Conservation (phyloP, 2,797 vertebrate genomes). For the Decapterus maruadsi region DNA sequence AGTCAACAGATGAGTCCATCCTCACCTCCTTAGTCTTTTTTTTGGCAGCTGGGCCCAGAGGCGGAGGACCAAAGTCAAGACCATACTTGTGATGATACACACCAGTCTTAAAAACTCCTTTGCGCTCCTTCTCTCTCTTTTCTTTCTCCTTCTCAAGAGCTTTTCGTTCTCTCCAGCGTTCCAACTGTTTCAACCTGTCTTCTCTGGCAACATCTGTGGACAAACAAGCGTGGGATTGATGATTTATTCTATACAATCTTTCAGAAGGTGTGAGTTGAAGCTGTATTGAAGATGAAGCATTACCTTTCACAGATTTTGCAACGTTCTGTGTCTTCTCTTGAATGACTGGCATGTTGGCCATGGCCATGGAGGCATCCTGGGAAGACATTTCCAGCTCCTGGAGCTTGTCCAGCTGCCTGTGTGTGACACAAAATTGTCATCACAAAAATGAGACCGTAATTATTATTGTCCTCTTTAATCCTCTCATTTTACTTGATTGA, state of each 20-base stretch:
- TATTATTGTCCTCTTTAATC: background rate
- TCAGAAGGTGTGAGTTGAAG: background rate
- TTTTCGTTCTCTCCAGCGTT: constrained; percentile 93
- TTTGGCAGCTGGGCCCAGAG: constrained; percentile 55
- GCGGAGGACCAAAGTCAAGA: constrained; percentile 67
- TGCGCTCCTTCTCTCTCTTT: constrained; percentile 88
- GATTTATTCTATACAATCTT: background rate
- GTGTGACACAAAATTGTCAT: constrained; percentile 35
- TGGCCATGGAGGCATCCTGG: constrained; percentile 61
- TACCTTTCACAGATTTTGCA: constrained; percentile 70
- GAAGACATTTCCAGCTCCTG: constrained; percentile 76
- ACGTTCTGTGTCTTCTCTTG: constrained; percentile 48
- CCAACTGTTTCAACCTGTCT: constrained; percentile 88
- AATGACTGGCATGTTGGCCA: constrained; percentile 51
- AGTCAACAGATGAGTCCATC: background rate
- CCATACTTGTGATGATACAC: constrained; percentile 87
- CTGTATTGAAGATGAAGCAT: background rate
- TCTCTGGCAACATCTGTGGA: constrained; percentile 69
- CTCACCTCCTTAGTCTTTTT: constrained; percentile 80
- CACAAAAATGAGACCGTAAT: too few species aligned
- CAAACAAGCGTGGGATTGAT: background rate
- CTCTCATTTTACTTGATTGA: background rate
- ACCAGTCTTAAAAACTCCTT: constrained; percentile 91
- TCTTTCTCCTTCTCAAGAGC: constrained; percentile 90
- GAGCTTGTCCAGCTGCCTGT: constrained; percentile 86